Evolutionary conservation across 2,113 vertebrate genomes (phyloP), one percentile per base, ranked within the genome.

Genomic region (Cichladusa arquata): DNA sequence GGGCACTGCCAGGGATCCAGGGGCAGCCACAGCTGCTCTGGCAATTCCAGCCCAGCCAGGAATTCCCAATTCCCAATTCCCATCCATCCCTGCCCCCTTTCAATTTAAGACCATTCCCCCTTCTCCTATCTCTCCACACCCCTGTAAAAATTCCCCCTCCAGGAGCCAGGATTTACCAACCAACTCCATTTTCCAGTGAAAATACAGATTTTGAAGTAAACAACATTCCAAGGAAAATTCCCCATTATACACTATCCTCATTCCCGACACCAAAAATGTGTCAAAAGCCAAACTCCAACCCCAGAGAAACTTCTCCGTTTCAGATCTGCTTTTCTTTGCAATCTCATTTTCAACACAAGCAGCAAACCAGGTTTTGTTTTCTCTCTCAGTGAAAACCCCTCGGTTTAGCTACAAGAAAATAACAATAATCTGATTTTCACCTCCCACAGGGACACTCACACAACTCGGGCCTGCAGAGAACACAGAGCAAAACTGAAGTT

Each of bases 141-240:
- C 20, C 47, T 10, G 18, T 19, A n/a, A 69, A 29, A 79, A 70
- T n/a, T 47, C 64, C 84, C 28, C 47, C 6, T 53, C 28, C 1
- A 0, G 13, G n/a, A 60, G 15, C 4, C 7, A 61, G 24, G 12
- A 22, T 67, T 87, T 60, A 4, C 24, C 54, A 44, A 5, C 45
- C 36, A 42, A 2, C 13, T n/a, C 22, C 3, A 1, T 50, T 86
- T 62, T 4, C 81, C 72, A n/a, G 4, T 10, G 9, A 42, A 64
- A 84, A 54, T 2, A 3, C 1, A 0, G 9, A 4, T 60, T 77
- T n/a, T 19, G 40, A 38, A 58, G 5, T 1, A 9, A 69, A 29
- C 15, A 29, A 16, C 18, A 29, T 45, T 14, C 29, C 28, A 31
- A 28, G 9, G 29, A 44, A 54, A 54, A 20, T 9, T 47, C 53